These are phyloP conservation scores for Scaptodrosophila lebanonensis DNA, from an alignment of 1,140 invertebrate species.

Conservation along the genomic window DNA sequence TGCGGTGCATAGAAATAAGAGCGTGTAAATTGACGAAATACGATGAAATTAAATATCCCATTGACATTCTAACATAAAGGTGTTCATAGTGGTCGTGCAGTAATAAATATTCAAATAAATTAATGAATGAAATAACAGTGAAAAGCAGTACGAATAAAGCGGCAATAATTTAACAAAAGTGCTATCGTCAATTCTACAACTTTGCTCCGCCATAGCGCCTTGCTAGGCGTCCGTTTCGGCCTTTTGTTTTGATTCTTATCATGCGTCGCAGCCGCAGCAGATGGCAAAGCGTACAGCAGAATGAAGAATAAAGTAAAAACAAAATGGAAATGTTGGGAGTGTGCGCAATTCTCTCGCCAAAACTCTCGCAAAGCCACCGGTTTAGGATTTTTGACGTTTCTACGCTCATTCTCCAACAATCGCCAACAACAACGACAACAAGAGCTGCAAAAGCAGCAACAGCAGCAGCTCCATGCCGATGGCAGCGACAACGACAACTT, in stretches of 20 bases:
- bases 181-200: too few relatives aligned
- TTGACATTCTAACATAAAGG: too few relatives aligned
- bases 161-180: not conserved
- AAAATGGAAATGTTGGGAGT: slow-evolving; percentile 54
- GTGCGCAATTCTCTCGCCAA: not conserved
- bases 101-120: too few relatives aligned
- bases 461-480: slow-evolving; percentile 18
- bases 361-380: slow-evolving; percentile 15
- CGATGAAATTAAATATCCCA: too few relatives aligned
- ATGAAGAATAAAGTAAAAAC: slow-evolving; percentile 63
- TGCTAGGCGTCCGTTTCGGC: too few relatives aligned
- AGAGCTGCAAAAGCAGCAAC: slow-evolving; percentile 6
- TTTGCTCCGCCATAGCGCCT: too few relatives aligned
- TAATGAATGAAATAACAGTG: too few relatives aligned
- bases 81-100: too few relatives aligned
- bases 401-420: slow-evolving; percentile 11
- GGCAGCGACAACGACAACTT: slow-evolving; percentile 12
- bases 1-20: too few relatives aligned
- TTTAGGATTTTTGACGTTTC: slow-evolving; percentile 27
- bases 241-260: slow-evolving; percentile 75
- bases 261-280: slow-evolving; percentile 47
- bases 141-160: not conserved
- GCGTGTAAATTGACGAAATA: not conserved
- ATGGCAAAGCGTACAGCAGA: slow-evolving; percentile 35
- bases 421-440: too few relatives aligned